Conservation (phyloP, 2,113 vertebrate species). For the Stegostoma tigrinum region DNA sequence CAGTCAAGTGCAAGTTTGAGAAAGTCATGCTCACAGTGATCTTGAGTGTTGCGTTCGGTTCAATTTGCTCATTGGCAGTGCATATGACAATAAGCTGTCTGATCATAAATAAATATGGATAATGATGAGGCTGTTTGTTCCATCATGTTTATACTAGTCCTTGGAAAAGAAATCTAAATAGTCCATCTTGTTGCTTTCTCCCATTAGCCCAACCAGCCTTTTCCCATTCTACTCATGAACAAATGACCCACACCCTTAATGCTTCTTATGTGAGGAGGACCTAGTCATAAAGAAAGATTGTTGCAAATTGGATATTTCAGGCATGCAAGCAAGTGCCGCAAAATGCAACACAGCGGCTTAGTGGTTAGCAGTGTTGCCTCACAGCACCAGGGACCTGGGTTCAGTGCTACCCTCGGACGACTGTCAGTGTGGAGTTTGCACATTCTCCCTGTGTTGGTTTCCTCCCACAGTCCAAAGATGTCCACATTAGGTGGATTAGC, state of each 20-base stretch:
- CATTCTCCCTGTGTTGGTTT: no score
- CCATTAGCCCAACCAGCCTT: not conserved
- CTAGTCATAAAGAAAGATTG: not conserved
- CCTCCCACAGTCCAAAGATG: no score
- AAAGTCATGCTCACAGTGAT: not conserved
- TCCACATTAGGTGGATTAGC: no score
- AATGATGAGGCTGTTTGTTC: not conserved
- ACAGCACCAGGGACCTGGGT: no score
- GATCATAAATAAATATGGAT: not conserved
- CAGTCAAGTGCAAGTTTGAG: not conserved
- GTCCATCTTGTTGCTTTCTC: not conserved
- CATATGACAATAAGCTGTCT: not conserved
- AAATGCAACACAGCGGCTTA: no score
- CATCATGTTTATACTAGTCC: not conserved
- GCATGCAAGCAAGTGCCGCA: not conserved
- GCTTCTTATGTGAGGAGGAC: not conserved
- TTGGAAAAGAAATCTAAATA: not conserved
- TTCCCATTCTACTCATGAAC: not conserved
- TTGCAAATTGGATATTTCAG: not conserved
- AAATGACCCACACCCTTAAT: not conserved
- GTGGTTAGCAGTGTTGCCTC: no score
- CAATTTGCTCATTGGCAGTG: not conserved
- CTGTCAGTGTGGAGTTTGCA: no score
- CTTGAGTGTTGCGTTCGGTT: not conserved
- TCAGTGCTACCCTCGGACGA: no score